These are phyloP conservation scores for Ophion ventricosus DNA, from an alignment of 2,888 invertebrate species.

Conservation along the genomic window DNA sequence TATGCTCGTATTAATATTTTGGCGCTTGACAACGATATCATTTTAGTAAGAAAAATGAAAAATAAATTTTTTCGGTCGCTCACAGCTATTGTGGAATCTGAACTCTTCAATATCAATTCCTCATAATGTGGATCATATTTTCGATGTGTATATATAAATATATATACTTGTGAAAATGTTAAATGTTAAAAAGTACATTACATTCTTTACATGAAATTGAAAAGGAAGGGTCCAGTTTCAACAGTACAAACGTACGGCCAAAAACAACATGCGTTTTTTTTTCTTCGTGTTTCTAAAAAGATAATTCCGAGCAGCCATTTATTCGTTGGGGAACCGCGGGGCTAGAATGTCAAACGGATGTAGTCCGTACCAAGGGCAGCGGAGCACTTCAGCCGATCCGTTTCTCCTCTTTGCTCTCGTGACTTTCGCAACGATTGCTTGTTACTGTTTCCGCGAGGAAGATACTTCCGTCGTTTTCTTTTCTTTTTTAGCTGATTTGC, in stretches of 20 bases:
- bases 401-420: conserved; percentile 62
- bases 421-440: conserved; percentile 51
- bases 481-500: conserved; percentile 60
- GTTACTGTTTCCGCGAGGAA: conserved; percentile 46
- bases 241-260: background rate
- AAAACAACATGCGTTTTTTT: background rate
- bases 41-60: no score
- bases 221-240: background rate
- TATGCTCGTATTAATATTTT: no score
- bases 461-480: conserved; percentile 4
- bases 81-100: no score
- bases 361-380: background rate
- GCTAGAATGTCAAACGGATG: background rate
- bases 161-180: background rate
- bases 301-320: background rate
- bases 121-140: no score
- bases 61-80: no score
- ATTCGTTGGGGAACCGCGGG: background rate
- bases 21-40: no score
- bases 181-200: background rate
- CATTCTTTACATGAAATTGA: background rate
- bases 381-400: conserved; percentile 12
- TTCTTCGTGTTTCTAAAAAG: background rate
- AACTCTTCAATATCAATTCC: no score
- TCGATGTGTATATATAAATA: no score